These are phyloP conservation scores for Neoniphon sammara DNA, from an alignment of 2,797 vertebrate genomes.

Conservation along the genomic window DNA sequence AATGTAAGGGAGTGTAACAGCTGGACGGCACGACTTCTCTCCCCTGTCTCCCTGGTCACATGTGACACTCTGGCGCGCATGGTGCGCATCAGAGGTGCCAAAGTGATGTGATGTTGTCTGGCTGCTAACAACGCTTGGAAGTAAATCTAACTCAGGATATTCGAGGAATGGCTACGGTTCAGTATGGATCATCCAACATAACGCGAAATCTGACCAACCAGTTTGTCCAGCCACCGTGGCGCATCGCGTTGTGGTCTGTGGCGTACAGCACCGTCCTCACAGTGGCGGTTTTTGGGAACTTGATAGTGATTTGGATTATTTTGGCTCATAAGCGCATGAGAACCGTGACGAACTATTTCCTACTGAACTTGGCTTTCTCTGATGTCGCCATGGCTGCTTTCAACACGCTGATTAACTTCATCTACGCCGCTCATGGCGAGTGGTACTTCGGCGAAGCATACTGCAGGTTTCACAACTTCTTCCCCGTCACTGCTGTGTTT, in stretches of 20 bases:
- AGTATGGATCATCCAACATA: conserved; percentile 60
- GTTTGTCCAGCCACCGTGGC: conserved; percentile 93
- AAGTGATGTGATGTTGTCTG: conserved; percentile 8
- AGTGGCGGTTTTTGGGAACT: conserved; percentile 90
- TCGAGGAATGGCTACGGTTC: conserved; percentile 67
- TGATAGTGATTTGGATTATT: conserved; percentile 95
- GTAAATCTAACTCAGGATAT: conserved; percentile 4
- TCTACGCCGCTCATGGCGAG: conserved; percentile 91
- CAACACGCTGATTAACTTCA: conserved; percentile 94
- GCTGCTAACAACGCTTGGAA: background rate
- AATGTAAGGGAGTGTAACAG: background rate
- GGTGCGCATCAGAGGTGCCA: conserved; percentile 20
- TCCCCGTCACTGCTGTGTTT: conserved; percentile 93
- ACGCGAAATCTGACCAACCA: conserved; percentile 86
- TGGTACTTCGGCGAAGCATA: conserved; percentile 96
- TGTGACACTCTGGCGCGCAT: conserved; percentile 1
- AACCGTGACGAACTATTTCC: conserved; percentile 94
- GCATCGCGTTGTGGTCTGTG: conserved; percentile 91
- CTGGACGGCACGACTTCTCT: conserved; percentile 30
- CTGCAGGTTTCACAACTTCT: conserved; percentile 98
- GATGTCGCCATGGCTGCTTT: conserved; percentile 94
- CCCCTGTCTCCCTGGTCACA: conserved; percentile 30
- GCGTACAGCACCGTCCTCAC: conserved; percentile 89
- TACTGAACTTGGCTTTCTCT: conserved; percentile 93
- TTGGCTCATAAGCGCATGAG: conserved; percentile 94